A percentile compares a stretch with the other conserved stretches of the same genome.
These are phyloP conservation scores for Petroica traversi DNA, from an alignment of 2,113 vertebrate species.

Conservation along the genomic window DNA sequence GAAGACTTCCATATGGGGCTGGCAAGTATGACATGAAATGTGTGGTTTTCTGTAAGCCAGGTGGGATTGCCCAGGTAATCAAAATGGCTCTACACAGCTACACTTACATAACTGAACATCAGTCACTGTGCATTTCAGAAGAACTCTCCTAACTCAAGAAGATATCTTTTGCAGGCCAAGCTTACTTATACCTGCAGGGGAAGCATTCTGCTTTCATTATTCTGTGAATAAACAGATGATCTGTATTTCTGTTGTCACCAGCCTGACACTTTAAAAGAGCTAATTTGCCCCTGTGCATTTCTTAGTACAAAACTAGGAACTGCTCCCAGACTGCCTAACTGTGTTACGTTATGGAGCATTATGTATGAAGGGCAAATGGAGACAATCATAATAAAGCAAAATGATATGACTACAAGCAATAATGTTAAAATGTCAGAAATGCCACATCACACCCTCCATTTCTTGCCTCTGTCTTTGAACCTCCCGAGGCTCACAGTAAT, in stretches of 20 bases:
- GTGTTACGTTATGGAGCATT: neutral
- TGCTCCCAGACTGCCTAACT: neutral
- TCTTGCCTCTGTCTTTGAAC: neutral
- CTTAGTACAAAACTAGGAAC: neutral
- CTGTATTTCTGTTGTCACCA: neutral
- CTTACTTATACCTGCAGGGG: neutral
- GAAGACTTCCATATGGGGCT: neutral
- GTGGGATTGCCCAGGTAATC: neutral
- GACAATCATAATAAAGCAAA: neutral
- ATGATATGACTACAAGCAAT: neutral
- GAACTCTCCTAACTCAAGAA: neutral
- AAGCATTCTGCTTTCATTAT: neutral
- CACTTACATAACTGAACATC: neutral
- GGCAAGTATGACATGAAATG: neutral
- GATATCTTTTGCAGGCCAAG: neutral
- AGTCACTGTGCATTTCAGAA: neutral
- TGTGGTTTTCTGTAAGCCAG: neutral
- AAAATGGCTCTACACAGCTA: neutral
- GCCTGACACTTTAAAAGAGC: neutral
- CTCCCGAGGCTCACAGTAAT: accelerated
- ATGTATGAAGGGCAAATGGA: neutral
- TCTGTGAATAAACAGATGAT: neutral
- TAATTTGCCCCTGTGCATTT: neutral
- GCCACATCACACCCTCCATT: neutral
- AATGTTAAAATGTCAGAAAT: neutral